Evolutionary conservation across 1,140 invertebrate species (phyloP).

Genomic region (Bombus vancouverensis): DNA sequence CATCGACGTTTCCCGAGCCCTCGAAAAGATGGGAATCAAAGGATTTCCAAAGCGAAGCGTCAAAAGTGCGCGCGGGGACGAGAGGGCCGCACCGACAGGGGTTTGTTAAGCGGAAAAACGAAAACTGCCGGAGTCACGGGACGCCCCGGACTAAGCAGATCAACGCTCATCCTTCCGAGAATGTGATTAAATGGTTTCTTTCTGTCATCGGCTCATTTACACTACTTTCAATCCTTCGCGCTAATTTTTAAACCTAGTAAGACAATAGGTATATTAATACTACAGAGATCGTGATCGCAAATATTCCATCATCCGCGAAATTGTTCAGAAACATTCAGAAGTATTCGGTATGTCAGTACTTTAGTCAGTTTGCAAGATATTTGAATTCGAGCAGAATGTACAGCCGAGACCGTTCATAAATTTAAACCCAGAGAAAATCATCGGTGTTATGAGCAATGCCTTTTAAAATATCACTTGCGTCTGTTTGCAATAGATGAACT

Average conservation of each 20-base stretch:
- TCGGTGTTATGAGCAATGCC: no score
- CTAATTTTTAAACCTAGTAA: background rate
- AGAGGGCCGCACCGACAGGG: conserved; percentile 37
- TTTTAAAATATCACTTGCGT: no score
- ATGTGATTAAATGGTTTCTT: conserved; percentile 45
- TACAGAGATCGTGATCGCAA: no score
- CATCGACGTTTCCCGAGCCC: conserved; percentile 68
- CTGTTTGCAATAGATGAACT: no score
- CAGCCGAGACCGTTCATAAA: no score
- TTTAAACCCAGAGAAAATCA: no score
- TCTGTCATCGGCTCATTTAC: conserved; percentile 18
- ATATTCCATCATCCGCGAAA: no score
- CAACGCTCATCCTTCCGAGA: conserved; percentile 39
- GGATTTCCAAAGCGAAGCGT: conserved; percentile 69
- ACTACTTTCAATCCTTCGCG: background rate
- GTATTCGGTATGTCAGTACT: no score
- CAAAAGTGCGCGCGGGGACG: conserved; percentile 59
- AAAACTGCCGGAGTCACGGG: conserved; percentile 2
- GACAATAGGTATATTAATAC: no score
- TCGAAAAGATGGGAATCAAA: conserved; percentile 72
- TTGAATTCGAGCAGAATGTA: no score
- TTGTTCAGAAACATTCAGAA: no score
- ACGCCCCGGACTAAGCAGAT: conserved; percentile 36
- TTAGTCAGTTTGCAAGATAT: no score
- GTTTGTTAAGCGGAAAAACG: conserved; percentile 50